phyloP scores from a whole-genome alignment of 2,888 invertebrate genomes.

The Ectemnius lituratus region DNA sequence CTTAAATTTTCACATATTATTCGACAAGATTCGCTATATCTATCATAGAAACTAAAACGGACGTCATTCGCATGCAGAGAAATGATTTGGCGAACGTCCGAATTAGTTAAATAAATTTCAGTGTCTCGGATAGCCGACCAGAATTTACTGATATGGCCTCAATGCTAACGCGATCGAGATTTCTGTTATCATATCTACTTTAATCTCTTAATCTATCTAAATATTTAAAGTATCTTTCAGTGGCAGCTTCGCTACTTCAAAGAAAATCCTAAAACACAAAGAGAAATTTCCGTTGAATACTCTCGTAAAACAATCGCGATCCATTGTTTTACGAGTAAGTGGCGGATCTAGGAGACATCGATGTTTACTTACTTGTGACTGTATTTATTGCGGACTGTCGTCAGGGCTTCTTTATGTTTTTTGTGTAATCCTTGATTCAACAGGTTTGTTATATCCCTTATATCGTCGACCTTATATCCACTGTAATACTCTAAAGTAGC shows the following conservation, averaged over 20 bases:
- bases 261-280: constrained; percentile 85
- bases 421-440: constrained; percentile 89
- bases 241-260: constrained; percentile 92
- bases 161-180: constrained; percentile 40
- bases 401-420: constrained; percentile 88
- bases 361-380: constrained; percentile 87
- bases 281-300: constrained; percentile 28
- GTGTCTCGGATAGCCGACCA: constrained; percentile 23
- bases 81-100: constrained; percentile 27
- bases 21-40: constrained; percentile 17
- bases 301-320: constrained; percentile 15
- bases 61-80: constrained; percentile 27
- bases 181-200: constrained; percentile 55
- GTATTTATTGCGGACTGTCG: constrained; percentile 95
- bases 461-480: constrained; percentile 87
- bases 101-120: constrained; percentile 20
- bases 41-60: constrained; percentile 28
- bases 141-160: constrained; percentile 33
- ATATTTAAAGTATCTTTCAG: constrained; percentile 78
- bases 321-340: background rate
- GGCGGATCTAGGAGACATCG: background rate
- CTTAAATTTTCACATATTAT: constrained; percentile 15
- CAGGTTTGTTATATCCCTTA: constrained; percentile 84
- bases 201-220: constrained; percentile 60
- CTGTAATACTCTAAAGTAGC: constrained; percentile 88